Evolutionary conservation across 2,113 vertebrate species (phyloP).

Genomic region (Mus spicilegus): DNA sequence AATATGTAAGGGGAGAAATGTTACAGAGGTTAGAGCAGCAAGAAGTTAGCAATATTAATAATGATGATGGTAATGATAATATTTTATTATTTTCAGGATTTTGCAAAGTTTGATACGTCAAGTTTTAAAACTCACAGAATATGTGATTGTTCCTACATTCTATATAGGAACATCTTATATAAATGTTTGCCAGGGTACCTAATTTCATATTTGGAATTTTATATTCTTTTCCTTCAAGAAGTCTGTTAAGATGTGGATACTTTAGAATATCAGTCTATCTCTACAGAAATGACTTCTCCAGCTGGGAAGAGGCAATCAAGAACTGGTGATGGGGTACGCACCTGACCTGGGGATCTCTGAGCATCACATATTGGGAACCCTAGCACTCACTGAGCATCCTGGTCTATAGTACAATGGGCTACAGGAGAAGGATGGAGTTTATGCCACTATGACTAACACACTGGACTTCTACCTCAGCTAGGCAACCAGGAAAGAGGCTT

Average conservation of each 20-base stretch:
- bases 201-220: conserved; percentile 20
- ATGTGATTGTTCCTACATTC: not conserved
- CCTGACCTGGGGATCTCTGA: not conserved
- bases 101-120: not conserved
- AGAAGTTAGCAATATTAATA: conserved; percentile 2
- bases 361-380: not conserved
- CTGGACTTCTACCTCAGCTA: not conserved
- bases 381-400: not conserved
- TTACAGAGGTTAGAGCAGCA: not conserved
- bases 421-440: not conserved
- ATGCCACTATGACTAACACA: rapidly evolving
- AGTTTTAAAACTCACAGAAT: not conserved
- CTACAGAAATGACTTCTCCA: not conserved
- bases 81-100: conserved; percentile 29
- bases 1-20: not conserved
- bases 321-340: not conserved
- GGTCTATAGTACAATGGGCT: not conserved
- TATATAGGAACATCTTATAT: not conserved
- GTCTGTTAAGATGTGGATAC: not conserved
- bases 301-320: not conserved
- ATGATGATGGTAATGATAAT: not conserved
- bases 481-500: not conserved
- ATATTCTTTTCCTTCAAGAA: not conserved
- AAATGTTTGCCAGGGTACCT: not conserved
- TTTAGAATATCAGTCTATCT: not conserved